Percentiles rank a stretch among this genome's conserved stretches.
Conservation (phyloP, 1,140 invertebrate species). For the Caenorhabditis latens region DNA sequence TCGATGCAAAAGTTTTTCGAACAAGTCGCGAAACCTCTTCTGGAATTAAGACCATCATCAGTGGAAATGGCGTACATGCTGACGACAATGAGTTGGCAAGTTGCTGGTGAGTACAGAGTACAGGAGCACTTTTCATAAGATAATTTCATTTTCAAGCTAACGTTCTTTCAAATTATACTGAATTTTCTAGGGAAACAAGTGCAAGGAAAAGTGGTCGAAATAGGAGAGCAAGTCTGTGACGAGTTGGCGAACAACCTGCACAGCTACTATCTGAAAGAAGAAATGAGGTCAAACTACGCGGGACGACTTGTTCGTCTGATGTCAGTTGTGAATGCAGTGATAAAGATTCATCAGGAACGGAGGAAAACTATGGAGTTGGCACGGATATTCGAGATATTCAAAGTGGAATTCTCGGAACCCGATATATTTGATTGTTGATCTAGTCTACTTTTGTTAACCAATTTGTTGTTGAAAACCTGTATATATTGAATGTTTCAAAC, state of each 20-base stretch:
- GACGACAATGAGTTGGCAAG: constrained; percentile 41
- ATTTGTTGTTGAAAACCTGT: background rate
- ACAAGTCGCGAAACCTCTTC: background rate
- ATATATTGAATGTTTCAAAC: too few species aligned
- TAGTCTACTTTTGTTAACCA: background rate
- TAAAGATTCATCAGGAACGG: constrained; percentile 25
- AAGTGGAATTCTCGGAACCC: constrained; percentile 35
- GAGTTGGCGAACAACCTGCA: constrained; percentile 31
- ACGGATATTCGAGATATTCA: constrained; percentile 23
- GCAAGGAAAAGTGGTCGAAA: constrained; percentile 41
- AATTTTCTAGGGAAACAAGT: constrained; percentile 7
- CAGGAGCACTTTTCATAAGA: too few species aligned
- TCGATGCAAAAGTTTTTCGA: background rate
- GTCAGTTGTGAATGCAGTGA: constrained; percentile 27
- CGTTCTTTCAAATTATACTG: background rate
- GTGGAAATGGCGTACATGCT: constrained; percentile 39
- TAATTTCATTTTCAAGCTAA: too few species aligned
- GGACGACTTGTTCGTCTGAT: constrained; percentile 34
- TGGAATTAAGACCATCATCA: constrained; percentile 10
- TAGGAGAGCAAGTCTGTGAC: constrained; percentile 14
- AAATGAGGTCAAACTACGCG: constrained; percentile 41
- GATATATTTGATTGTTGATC: constrained; percentile 42
- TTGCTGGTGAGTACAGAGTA: constrained; percentile 25
- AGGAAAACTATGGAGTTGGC: constrained; percentile 38
- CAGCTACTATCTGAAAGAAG: constrained; percentile 28